Evolutionary conservation across 2,797 vertebrate species (phyloP).

Genomic region (Anas capensis): DNA sequence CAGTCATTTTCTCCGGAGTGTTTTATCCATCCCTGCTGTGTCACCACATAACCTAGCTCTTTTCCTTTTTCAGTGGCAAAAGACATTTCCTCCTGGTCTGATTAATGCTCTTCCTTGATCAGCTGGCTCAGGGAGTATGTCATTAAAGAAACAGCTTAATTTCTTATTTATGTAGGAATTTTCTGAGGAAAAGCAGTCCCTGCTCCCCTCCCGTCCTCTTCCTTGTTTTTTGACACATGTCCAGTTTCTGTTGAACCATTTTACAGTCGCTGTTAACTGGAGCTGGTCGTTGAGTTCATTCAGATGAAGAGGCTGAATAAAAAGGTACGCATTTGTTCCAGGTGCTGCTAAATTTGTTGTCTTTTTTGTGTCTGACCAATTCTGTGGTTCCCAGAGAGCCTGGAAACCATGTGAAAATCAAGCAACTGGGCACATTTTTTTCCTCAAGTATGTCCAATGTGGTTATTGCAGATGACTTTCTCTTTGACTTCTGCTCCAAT

Average conservation of each 20-base stretch:
- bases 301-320: fast-evolving
- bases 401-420: neutral
- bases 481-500: neutral
- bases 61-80: constrained; percentile 41
- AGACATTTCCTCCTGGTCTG: constrained; percentile 31
- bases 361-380: neutral
- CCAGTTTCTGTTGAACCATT: neutral
- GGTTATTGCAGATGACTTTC: neutral
- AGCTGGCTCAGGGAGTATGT: constrained; percentile 5
- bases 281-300: neutral
- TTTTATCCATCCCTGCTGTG: constrained; percentile 7
- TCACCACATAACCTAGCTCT: constrained; percentile 31
- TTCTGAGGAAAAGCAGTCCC: neutral
- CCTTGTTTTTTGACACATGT: neutral
- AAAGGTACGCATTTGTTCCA: neutral
- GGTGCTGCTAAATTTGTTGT: neutral
- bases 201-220: neutral
- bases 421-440: neutral
- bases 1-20: constrained; percentile 15
- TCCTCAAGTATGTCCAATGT: neutral
- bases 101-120: constrained; percentile 41
- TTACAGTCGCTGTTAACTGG: neutral
- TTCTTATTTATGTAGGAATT: constrained; percentile 10
- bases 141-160: constrained; percentile 11
- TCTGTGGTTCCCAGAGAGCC: neutral